phyloP scores from a whole-genome alignment of 2,113 vertebrate species.

The Ahaetulla prasina region DNA sequence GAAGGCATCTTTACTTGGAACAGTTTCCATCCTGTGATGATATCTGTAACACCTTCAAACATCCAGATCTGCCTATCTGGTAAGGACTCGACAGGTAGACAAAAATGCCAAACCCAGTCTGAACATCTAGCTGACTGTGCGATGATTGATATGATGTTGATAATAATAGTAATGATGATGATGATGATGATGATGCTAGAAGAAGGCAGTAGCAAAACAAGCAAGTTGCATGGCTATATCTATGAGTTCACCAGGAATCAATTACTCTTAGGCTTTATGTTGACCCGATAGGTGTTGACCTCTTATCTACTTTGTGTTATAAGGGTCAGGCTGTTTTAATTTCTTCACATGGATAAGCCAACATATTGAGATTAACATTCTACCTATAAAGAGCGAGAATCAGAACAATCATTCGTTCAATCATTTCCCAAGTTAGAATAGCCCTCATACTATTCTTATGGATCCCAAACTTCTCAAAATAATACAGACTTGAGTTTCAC shows the following conservation, averaged over 20 bases:
- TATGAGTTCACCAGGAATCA: neutral
- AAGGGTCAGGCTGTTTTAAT: neutral
- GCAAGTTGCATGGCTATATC: neutral
- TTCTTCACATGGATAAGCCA: neutral
- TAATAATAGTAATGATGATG: too few relatives aligned
- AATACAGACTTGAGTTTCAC: neutral
- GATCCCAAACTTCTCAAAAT: neutral
- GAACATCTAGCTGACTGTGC: too few relatives aligned
- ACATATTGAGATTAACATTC: neutral
- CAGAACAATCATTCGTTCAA: neutral
- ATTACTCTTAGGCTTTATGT: neutral
- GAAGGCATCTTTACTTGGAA: too few relatives aligned
- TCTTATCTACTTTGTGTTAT: neutral
- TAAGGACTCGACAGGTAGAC: too few relatives aligned
- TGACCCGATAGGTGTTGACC: neutral
- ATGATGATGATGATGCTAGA: too few relatives aligned
- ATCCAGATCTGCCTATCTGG: too few relatives aligned
- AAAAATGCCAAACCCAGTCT: too few relatives aligned
- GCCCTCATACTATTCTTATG: neutral
- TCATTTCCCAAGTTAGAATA: neutral
- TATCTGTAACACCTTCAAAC: too few relatives aligned
- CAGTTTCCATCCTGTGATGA: too few relatives aligned
- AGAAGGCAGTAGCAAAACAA: neutral
- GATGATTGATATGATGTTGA: too few relatives aligned
- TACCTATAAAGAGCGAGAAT: neutral